Conservation (phyloP, 1,140 invertebrate genomes). For the Anthonomus grandis region DNA sequence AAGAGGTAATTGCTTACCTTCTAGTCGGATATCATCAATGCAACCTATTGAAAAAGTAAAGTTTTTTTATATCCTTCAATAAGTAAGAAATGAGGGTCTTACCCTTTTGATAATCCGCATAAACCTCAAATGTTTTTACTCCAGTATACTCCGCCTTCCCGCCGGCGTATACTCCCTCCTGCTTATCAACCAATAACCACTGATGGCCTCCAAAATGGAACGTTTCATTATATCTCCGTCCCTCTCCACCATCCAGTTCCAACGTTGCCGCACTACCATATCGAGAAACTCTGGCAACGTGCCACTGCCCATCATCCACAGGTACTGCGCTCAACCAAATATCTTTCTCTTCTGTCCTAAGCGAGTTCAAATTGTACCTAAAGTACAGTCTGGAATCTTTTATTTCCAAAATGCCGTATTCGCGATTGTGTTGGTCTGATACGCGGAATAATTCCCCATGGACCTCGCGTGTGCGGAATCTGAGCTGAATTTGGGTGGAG, state of each 20-base stretch:
- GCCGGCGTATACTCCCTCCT: conserved; percentile 91
- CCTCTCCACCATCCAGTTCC: conserved; percentile 93
- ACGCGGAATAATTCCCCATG: conserved; percentile 90
- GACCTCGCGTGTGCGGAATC: conserved; percentile 89
- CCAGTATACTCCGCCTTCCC: conserved; percentile 94
- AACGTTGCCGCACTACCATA: conserved; percentile 92
- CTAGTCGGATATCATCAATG: conserved; percentile 80
- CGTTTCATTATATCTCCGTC: conserved; percentile 90
- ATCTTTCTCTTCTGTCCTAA: conserved; percentile 83
- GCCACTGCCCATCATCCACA: conserved; percentile 97
- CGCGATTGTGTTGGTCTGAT: conserved; percentile 89
- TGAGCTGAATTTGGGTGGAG: conserved; percentile 85
- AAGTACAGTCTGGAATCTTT: conserved; percentile 88
- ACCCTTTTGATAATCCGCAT: conserved; percentile 94
- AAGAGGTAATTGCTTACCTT: conserved; percentile 87
- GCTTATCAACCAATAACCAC: conserved; percentile 88
- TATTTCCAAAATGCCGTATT: conserved; percentile 92
- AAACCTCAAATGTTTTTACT: conserved; percentile 87
- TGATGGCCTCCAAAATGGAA: conserved; percentile 89
- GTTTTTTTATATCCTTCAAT: not conserved
- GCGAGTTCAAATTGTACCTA: conserved; percentile 88
- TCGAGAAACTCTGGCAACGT: conserved; percentile 83
- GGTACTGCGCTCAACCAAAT: conserved; percentile 86
- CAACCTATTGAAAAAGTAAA: conserved; percentile 58
- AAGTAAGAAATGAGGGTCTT: conserved; percentile 16